Evolutionary conservation across 2,113 vertebrate species (phyloP), one percentile per base, ranked within the genome.

Genomic region (Castor canadensis): DNA sequence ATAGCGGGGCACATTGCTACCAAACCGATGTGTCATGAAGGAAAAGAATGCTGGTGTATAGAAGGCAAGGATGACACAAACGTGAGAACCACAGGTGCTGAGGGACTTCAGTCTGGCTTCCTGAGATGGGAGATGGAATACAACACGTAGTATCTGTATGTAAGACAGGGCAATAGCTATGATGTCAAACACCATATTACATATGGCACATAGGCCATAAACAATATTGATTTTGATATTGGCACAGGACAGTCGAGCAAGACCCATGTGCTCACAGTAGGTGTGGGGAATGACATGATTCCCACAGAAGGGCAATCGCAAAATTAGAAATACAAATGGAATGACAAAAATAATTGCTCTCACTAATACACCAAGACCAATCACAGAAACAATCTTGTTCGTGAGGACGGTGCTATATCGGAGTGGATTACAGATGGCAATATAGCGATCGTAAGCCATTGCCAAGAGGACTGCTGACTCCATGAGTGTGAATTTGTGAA

Each of bases 1-100:
- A 0, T 52, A 92, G 3, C 26, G 93, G 43, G 98, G 97, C 12
- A 98, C 16, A 2, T 84, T 91, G 9, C 0, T 38, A 26, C 97
- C 97, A 88, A 98, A 97, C 2, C 72, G 91, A 6, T 97, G 97
- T 20, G 97, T 95, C 89, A 98, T 97, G 47, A 98, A 98, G 2
- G 97, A 97, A 79, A 98, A 98, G 40, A 98, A 81, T 0, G 97
- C 95, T 0, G 96, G 97, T 0, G 73, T 89, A 3, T 98, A 98
- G 67, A 97, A 98, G 5, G 94, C 52, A 3, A 97, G 30, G 12
- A 97, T 97, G 6, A 98, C 69, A 16, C 89, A 98, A 32, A 94
- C 45, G 8, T 97, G 97, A 6, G 97, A 97, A 16, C 97, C 96
- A 73, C 97, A 97, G 0, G 97, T 97, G 13, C 94, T 95, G 1